Evolutionary conservation across 2,113 vertebrate genomes (phyloP), one percentile per base, ranked within the genome.

Genomic region (Daphoenositta chrysoptera): DNA sequence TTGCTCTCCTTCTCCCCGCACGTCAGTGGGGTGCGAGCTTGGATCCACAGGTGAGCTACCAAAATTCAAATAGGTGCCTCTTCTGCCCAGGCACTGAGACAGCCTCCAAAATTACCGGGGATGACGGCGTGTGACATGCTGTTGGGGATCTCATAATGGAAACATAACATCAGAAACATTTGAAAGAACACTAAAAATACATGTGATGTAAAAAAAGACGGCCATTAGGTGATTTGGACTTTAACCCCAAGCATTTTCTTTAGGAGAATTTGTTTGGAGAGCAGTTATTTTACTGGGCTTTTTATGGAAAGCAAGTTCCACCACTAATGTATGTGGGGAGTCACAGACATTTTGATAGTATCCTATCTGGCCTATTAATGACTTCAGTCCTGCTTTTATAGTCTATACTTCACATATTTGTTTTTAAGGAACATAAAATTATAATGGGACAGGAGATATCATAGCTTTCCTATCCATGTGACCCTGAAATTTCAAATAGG

Each of bases 51-150:
- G 8, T 3, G 11, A 81, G 45, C 35, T 35, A 37, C 50, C 58
- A 35, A 40, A 58, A 9, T 18, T 28, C 37, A 51, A 44, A 70
- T 2, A 16, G n/a, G 14, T 0, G 7, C 33, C 71, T 60, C 6
- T 1, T 27, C 79, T 48, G 51, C 30, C 33, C 9, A 1, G 53
- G 33, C 15, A 23, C 51, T 31, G 64, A 10, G 26, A 45, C 16
- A 44, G 31, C 33, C 44, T 47, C 44, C 45, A 40, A 24, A 81
- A 72, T 42, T 12, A 39, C 20, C 3, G 44, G 19, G 37, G 15
- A 26, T 27, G 28, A 77, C 82, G 53, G 66, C 2, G 1, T 2
- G 24, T 0, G 0, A 60, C 1, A 3, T 37, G 58, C 15, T 78
- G 53, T 44, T 53, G 11, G 51, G 53, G 56, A 17, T n/a, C 57